Base-by-base conservation (phyloP, 2,888 invertebrate species). In the Rhamnusium bicolor region DNA sequence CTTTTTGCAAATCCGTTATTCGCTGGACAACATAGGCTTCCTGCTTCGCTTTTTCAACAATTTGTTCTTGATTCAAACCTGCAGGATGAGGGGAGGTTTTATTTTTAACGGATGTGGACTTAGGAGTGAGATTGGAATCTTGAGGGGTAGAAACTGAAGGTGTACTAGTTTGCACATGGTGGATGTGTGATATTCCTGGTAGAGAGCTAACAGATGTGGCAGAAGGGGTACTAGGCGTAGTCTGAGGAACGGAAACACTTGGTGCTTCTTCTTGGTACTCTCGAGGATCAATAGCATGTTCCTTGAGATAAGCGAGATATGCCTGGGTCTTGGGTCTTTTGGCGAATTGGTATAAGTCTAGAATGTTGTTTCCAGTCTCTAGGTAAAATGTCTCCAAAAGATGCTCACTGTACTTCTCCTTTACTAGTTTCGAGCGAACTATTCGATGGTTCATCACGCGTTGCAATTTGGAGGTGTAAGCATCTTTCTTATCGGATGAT, bases 1-100 rank as follows among this genome's bases (percentile, higher is more conserved):
- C 96, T 85, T 96, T 94, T 86, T 98, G 95, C 82, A 99, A 90
- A 89, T 98, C 98, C 24, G 94, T 92, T 85, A 98, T 95, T 87
- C 98, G 92, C 85, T 96, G 94, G 91, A 98, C 94, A 76, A 98
- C 97, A 88, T 95, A 94, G 32, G 98, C 98, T 90, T 99, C 98
- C 90, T 95, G 95, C 88, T 95, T 95, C 12, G 95, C 95, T 86
- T 95, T 93, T 85, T 95, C 95, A 19, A 95, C 94, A 83, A 95
- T 95, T 87, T 95, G 93, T 86, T 94, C 94, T 84, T 93, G 93
- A 83, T 90, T 91, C 78, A 86, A 85, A 49, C 74, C 81, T 32
- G 18, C 19, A 4, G 56, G 12, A 32, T 51, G 51, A 1, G 29
- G 12, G 10, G 56, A 67, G 0, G 46, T 65, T 40, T 79, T 82